Base-by-base conservation (phyloP, 2,888 invertebrate species). In the Spatulosminthurus flaviceps region DNA sequence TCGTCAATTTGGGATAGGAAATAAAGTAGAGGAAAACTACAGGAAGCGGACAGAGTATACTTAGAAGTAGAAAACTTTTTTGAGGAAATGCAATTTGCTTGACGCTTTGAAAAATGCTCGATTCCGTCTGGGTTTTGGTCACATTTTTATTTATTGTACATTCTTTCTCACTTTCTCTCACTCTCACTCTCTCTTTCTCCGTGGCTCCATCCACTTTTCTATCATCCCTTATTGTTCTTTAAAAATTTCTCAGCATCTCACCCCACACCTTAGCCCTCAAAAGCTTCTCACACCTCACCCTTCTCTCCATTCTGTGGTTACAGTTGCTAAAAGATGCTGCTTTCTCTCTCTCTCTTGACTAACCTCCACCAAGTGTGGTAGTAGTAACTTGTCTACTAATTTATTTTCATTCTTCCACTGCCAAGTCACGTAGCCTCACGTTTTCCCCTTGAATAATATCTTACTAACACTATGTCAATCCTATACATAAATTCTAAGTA, bases 1-100 rank as follows among this genome's bases (percentile, higher is more conserved):
- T 84, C 82, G 83, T 82, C 84, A 83, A 84, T 84, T 83, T 82
- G 83, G 84, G 83, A 83, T 79, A 80, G 80, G 82, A 83, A 83
- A 82, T 81, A 82, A 82, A 81, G 80, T 81, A 82, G 81, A 80
- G 81, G 80, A 78, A 29, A 74, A 61, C 61, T 77, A 75, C 79
- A 67, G 29, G 69, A 74, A 26, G 77, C 66, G 61, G 43, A 73
- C 70, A 2, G 67, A 70, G 29, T 34, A 42, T 71, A 75, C 72
- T 51, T 80, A 22, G 21, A 42, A 74, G 61, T 26, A 61, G 51
- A 61, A 73, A 73, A 73, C 73, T 64, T 75, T 75, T 73, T 73
- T 75, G 51, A 79, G 81, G 82, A 82, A 81, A 82, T 80, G 74
- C 77, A 80, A 82, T 82, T 81, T 84, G 80, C 72, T 81, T 84